Percentiles rank a stretch among this genome's conserved stretches.
Evolutionary conservation across 2,113 vertebrate species (phyloP).

Genomic region (Chauna torquata): DNA sequence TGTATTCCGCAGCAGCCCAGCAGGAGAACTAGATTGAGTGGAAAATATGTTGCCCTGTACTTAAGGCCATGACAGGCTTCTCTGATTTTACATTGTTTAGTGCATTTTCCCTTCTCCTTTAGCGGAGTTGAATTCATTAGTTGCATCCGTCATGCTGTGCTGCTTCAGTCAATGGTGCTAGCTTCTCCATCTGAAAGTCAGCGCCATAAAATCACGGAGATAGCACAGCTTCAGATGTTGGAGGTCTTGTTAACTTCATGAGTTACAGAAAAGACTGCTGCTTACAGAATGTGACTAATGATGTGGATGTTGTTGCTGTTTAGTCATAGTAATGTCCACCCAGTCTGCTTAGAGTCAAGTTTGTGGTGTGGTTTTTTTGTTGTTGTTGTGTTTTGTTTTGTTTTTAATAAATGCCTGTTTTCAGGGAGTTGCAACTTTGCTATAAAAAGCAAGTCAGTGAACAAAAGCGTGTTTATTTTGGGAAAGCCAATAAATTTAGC

Average conservation of each 20-base stretch:
- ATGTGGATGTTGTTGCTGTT: not conserved
- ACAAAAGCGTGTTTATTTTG: not conserved
- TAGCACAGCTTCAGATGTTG: not conserved
- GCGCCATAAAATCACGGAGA: slow-evolving; percentile 17
- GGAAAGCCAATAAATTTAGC: not conserved
- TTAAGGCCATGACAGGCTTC: not conserved
- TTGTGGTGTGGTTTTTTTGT: not conserved
- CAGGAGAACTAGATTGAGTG: not conserved
- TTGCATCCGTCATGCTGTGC: slow-evolving; percentile 23
- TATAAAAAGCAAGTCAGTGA: not conserved
- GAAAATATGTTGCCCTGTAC: slow-evolving; percentile 5
- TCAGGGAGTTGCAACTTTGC: not conserved
- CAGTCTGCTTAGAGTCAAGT: not conserved
- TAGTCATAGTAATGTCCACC: not conserved
- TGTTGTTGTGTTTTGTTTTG: not conserved
- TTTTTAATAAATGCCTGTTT: not conserved
- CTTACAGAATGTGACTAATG: not conserved
- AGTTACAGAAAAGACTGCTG: not conserved
- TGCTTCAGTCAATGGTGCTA: slow-evolving; percentile 16
- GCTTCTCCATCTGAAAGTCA: slow-evolving; percentile 40
- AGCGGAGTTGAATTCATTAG: slow-evolving; percentile 23
- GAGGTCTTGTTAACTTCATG: slow-evolving; percentile 16
- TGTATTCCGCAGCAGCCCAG: not conserved
- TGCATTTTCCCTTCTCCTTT: slow-evolving; percentile 11
- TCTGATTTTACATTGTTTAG: not conserved